Evolutionary conservation across 1,140 invertebrate genomes (phyloP), one percentile per base, ranked within the genome.

Genomic region (Camponotus pennsylvanicus): DNA sequence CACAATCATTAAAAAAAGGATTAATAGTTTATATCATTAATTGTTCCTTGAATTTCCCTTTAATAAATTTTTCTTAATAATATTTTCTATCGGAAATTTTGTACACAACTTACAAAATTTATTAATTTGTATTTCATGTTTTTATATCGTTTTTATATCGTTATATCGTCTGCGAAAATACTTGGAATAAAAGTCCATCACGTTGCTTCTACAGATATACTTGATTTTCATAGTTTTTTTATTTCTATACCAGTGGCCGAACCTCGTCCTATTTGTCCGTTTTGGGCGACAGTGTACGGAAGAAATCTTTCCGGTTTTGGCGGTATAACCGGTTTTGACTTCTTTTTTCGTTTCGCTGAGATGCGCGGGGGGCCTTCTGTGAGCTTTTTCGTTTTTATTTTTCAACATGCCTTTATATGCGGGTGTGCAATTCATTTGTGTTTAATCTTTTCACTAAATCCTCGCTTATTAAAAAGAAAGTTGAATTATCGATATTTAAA

Each of bases 221-320:
- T 49, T 49, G 73, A 92, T 93, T 92, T 92, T 92, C 86, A 75
- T 89, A 79, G 90, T 91, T 91, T 92, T 89, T 94, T 92, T 90
- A 84, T 88, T 90, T 88, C 57, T 85, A 86, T 86, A 86, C 82
- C 91, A 76, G 90, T 89, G 82, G 88, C 93, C 89, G 82, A 92
- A 93, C 92, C 92, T 93, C 93, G 93, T 88, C 92, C 93, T 91
- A 94, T 94, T 94, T 94, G 92, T 94, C 93, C 92, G 87, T 93
- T 94, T 94, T 90, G 92, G 91, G 89, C 89, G 88, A 91, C 93
- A 86, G 85, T 90, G 90, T 92, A 91, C 93, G 93, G 94, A 94
- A 94, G 94, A 94, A 94, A 94, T 94, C 93, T 92, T 92, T 94
- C 93, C 92, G 92, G 92, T 94, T 94, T 94, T 91, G 92, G 92